Evolutionary conservation across 2,888 invertebrate genomes (phyloP), one percentile per base, ranked within the genome.

Genomic region (Apotomis turbidana): DNA sequence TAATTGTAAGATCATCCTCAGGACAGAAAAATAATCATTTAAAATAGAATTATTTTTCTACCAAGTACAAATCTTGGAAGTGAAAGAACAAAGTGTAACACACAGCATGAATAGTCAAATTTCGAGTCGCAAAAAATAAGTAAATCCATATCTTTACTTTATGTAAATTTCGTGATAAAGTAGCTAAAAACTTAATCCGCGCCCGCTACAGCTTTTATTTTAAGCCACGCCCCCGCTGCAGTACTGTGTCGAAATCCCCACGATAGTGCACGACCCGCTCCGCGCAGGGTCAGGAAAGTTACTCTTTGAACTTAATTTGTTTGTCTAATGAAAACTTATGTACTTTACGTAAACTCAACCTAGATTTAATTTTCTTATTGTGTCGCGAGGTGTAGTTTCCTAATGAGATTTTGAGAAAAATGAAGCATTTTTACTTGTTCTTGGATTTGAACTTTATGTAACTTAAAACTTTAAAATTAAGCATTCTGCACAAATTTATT

Each of bases 281-380:
- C 67, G 57, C 67, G 57, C 59, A 63, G 71, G 74, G 74, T 75
- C 75, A 75, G 75, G 69, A 57, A 74, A 66, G 66, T 74, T 74
- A 67, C 68, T 70, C 64, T 70, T 54, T 73, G 67, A 63, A 70
- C 61, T 73, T 73, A 61, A 70, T 68, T 57, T 73, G 68, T 68
- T 75, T 72, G 64, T 67, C 61, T 62, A 74, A 73, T 73, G 70
- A 74, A 75, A 75, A 72, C 74, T 72, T 74, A 71, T 69, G 68
- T 67, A 68, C 71, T 75, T 74, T 73, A 68, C 60, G 68, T 69
- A 55, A 55, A 71, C 60, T 66, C 67, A 68, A 67, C 63, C 62
- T 71, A 71, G 63, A 74, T 74, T 71, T 61, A 57, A 51, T 67
- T 67, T 71, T 67, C 63, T 66, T 71, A 58, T 63, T 68, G 51